Conservation (phyloP, 2,113 vertebrate species). For the Scortum barcoo region DNA sequence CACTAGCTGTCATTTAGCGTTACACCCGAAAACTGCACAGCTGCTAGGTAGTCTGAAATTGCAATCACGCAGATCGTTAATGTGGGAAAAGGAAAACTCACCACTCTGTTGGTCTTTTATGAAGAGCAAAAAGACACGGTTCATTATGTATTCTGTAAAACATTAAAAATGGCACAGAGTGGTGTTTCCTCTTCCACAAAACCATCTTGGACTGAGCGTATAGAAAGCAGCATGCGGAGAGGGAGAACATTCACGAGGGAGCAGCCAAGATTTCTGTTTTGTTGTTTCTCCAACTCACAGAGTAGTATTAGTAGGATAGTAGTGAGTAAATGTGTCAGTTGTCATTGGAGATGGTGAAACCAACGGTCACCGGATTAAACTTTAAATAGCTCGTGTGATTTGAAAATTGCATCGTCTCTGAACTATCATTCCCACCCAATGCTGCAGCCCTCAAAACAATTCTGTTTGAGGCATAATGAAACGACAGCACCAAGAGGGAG, state of each 20-base stretch:
- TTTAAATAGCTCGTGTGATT: background rate
- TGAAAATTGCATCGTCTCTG: background rate
- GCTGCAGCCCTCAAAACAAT: background rate
- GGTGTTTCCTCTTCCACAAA: constrained; percentile 8
- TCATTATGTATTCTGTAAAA: too few species aligned
- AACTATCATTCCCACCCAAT: background rate
- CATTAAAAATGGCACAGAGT: too few species aligned
- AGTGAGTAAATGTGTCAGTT: background rate
- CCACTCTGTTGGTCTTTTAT: background rate
- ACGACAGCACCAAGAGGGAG: constrained; percentile 5
- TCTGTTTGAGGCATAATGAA: constrained; percentile 13
- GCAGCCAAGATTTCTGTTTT: background rate
- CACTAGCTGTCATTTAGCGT: background rate
- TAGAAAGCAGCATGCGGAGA: background rate
- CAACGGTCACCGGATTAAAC: background rate
- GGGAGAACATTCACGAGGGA: background rate
- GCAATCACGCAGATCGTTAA: background rate
- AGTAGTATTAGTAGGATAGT: too few species aligned
- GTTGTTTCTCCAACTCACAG: background rate
- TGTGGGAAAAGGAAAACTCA: background rate
- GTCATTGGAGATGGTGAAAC: background rate
- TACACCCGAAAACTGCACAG: background rate
- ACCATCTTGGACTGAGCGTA: background rate
- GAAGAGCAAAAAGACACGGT: background rate
- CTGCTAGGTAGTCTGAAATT: background rate